Base-by-base conservation (phyloP, 2,888 invertebrate species). In the Ochropleura leucogaster region DNA sequence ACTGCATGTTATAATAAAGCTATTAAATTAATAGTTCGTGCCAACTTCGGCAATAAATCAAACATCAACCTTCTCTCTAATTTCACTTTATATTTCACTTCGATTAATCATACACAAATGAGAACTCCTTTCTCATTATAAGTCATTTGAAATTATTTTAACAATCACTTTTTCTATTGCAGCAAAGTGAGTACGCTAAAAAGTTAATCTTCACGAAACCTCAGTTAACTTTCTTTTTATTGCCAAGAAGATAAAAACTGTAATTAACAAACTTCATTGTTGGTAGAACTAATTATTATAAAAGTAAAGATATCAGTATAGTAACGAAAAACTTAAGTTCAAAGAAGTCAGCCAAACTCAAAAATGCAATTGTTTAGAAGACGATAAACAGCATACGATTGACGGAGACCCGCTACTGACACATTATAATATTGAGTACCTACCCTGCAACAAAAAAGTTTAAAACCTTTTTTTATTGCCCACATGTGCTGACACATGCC, bases 401-500 rank as follows among this genome's bases (percentile, higher is more conserved):
- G 59, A 74, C 59, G 53, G 62, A 47, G 51, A 16, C 68, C 59
- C 67, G 65, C 73, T 69, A 53, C 71, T 63, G 68, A 73, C 85
- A 67, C 53, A 70, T 84, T 84, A 77, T 82, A 75, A 72, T 63
- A 30, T 82, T 49, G n/a, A n/a, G 82, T 86, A 68, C 30, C 30
- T 77, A 68, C 63, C 65, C 70, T 62, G n/a, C 68, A 74, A 20
- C 74, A 74, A 77, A 84, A 84, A 87, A 74, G 10, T 59, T 75
- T 44, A 64, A 78, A 63, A 46, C 55, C 74, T 76, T 85, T 79
- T 77, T 79, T 87, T 83, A 72, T 75, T 60, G 68, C 53, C 55
- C 85, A 82, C 73, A 79, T 79, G 85, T 65, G 70, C 73, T 51
- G 75, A 65, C 82, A 82, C 67, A 79, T 82, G 85, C 68, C 70